phyloP scores from a whole-genome alignment of 2,888 invertebrate species.

The Xylota sylvarum region DNA sequence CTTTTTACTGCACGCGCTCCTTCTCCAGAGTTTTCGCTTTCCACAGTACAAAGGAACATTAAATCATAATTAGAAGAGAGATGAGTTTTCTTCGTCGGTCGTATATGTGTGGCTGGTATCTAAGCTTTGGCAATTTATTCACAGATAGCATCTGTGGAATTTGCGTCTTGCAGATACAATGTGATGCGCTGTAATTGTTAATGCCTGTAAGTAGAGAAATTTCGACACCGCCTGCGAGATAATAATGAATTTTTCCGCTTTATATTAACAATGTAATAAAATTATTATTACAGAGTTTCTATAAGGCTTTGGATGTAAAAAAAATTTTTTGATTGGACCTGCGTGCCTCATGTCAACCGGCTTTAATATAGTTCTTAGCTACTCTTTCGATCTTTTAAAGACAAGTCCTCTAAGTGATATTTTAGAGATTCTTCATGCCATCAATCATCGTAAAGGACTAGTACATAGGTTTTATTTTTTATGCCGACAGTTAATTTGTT shows the following conservation, averaged over 20 bases:
- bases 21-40: constrained; percentile 3
- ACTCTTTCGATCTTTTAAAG: not conserved
- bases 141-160: constrained; percentile 22
- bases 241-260: constrained; percentile 35
- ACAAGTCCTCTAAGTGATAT: not conserved
- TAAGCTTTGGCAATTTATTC: constrained; percentile 39
- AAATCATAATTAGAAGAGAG: constrained; percentile 64
- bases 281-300: constrained; percentile 2
- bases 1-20: not conserved
- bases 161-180: not conserved
- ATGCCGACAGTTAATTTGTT: not conserved
- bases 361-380: not conserved
- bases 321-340: constrained; percentile 7
- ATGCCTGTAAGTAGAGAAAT: not conserved
- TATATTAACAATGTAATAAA: constrained; percentile 27
- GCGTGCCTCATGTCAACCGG: not conserved
- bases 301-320: constrained; percentile 1
- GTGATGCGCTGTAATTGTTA: constrained; percentile 19
- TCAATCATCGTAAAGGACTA: not conserved
- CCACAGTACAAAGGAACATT: constrained; percentile 31
- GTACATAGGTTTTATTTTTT: not conserved
- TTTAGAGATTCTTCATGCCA: not conserved
- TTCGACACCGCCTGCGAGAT: constrained; percentile 15
- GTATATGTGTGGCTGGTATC: constrained; percentile 15
- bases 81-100: constrained; percentile 27